Evolutionary conservation across 2,888 invertebrate genomes (phyloP).

Genomic region (Tupiocoris notatus): DNA sequence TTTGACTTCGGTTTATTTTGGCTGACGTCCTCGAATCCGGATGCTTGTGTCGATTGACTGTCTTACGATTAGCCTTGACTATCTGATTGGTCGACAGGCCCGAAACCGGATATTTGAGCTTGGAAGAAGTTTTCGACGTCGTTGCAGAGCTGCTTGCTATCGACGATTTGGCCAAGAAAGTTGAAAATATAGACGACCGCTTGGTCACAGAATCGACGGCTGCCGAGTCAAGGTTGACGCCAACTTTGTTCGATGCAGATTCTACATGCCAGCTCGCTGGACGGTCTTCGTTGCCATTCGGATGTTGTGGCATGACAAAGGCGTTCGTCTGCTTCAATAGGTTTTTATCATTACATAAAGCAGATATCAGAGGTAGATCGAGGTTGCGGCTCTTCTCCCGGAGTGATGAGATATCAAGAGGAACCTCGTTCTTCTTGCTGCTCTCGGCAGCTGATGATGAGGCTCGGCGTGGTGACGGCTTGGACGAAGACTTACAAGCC

Average conservation of each 20-base stretch:
- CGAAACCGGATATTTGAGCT: conserved; percentile 66
- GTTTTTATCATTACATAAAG: conserved; percentile 88
- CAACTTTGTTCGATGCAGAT: conserved; percentile 35
- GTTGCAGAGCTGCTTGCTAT: conserved; percentile 53
- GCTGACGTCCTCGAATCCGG: conserved; percentile 45
- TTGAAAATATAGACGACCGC: conserved; percentile 47
- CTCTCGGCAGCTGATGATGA: conserved; percentile 23
- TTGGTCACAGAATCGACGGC: conserved; percentile 40
- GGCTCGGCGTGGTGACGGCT: conserved; percentile 41
- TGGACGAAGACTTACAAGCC: conserved; percentile 18
- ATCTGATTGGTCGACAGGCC: conserved; percentile 63
- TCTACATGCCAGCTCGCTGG: conserved; percentile 51
- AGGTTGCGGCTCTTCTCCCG: conserved; percentile 86
- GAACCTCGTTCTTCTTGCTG: conserved; percentile 30
- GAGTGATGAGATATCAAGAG: conserved; percentile 74
- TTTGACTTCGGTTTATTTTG: conserved; percentile 50
- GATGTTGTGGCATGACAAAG: conserved; percentile 63
- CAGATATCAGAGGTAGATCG: conserved; percentile 88
- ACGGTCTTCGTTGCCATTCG: conserved; percentile 46
- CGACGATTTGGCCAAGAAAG: conserved; percentile 44
- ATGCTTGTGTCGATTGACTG: conserved; percentile 48
- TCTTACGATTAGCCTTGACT: conserved; percentile 61
- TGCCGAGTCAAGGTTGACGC: conserved; percentile 45
- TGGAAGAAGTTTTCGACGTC: conserved; percentile 55
- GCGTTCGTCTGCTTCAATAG: conserved; percentile 85